These are phyloP conservation scores for Halichoeres trimaculatus DNA, from an alignment of 2,113 vertebrate genomes.

Conservation along the genomic window DNA sequence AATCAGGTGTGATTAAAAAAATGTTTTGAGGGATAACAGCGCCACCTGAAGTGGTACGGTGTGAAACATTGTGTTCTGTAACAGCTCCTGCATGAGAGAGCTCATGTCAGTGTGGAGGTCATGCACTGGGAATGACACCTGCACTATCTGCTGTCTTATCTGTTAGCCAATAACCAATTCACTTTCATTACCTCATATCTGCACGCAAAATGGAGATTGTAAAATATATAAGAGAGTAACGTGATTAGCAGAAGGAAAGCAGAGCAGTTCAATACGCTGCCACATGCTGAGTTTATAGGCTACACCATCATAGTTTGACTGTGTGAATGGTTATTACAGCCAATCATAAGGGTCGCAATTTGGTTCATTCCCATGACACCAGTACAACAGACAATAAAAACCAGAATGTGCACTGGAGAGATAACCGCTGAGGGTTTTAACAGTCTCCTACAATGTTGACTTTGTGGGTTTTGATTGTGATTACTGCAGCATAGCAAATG, in stretches of 20 bases:
- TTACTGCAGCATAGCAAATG: slow-evolving; percentile 55
- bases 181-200: slow-evolving; percentile 48
- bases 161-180: slow-evolving; percentile 59
- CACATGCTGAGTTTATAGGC: slow-evolving; percentile 44
- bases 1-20: not conserved
- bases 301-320: slow-evolving; percentile 30
- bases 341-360: slow-evolving; percentile 41
- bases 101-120: slow-evolving; percentile 12
- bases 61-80: not conserved
- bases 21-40: not conserved
- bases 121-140: slow-evolving; percentile 56
- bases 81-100: slow-evolving; percentile 6
- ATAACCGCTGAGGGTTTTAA: slow-evolving; percentile 57
- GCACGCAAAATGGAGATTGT: slow-evolving; percentile 31
- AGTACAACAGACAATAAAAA: slow-evolving; percentile 62
- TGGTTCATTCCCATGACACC: slow-evolving; percentile 44
- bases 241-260: slow-evolving; percentile 61
- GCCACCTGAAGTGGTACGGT: not conserved
- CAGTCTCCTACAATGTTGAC: slow-evolving; percentile 55
- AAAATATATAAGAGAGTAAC: slow-evolving; percentile 43
- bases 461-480: slow-evolving; percentile 60
- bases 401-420: slow-evolving; percentile 52
- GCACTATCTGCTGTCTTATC: slow-evolving; percentile 41
- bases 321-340: slow-evolving; percentile 52
- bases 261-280: slow-evolving; percentile 15